These are phyloP conservation scores for Syritta pipiens DNA, from an alignment of 2,888 invertebrate species.

Conservation along the genomic window DNA sequence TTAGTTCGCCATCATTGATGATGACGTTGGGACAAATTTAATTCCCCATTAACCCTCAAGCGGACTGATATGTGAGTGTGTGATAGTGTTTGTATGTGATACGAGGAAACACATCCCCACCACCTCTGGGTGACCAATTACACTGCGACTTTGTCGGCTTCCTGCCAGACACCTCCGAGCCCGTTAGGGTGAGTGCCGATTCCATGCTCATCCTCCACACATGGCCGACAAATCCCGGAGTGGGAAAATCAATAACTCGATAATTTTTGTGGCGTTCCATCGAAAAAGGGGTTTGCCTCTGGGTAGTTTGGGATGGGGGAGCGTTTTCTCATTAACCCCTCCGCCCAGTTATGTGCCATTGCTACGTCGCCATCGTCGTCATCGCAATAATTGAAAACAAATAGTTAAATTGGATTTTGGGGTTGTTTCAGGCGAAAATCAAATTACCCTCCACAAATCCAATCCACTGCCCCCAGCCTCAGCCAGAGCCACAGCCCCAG, in stretches of 20 bases:
- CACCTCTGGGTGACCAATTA: slow-evolving; percentile 39
- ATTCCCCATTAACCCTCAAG: slow-evolving; percentile 30
- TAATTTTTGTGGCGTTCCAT: slow-evolving; percentile 20
- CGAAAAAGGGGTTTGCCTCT: slow-evolving; percentile 2
- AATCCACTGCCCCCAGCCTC: no score
- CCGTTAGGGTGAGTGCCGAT: no score
- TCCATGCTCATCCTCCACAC: slow-evolving; percentile 4
- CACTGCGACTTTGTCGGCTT: slow-evolving; percentile 19
- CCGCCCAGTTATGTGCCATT: slow-evolving; percentile 11
- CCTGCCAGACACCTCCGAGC: slow-evolving; percentile 19
- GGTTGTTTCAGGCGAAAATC: slow-evolving; percentile 26
- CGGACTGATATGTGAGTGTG: neutral
- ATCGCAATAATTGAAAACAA: slow-evolving; percentile 60
- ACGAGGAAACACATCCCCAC: slow-evolving; percentile 7
- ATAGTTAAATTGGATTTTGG: slow-evolving; percentile 53
- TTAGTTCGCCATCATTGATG: slow-evolving; percentile 9
- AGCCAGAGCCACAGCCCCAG: no score
- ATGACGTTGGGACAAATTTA: slow-evolving; percentile 22
- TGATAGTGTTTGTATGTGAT: neutral
- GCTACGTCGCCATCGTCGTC: slow-evolving; percentile 22
- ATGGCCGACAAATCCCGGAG: neutral
- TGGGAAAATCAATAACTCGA: slow-evolving; percentile 55
- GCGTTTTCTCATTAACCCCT: slow-evolving; percentile 40
- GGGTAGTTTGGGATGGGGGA: neutral
- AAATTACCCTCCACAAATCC: slow-evolving; percentile 14